These are phyloP conservation scores for Cygnus atratus DNA, from an alignment of 2,113 vertebrate species.

Conservation along the genomic window DNA sequence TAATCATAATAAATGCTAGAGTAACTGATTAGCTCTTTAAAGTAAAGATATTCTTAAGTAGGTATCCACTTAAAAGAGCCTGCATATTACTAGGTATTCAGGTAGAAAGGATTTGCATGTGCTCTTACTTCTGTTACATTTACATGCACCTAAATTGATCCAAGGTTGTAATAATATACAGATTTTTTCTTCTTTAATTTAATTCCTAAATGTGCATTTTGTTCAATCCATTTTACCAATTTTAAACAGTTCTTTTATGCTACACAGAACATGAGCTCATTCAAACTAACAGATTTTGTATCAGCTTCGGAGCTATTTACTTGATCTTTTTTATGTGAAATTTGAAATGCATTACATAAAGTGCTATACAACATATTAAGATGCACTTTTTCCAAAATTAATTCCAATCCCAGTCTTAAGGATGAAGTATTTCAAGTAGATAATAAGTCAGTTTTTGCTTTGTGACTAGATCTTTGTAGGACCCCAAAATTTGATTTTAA, in stretches of 20 bases:
- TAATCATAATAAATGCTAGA: not conserved
- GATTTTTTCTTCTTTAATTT: no score
- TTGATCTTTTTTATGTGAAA: not conserved
- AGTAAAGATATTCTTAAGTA: not conserved
- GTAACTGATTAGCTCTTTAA: not conserved
- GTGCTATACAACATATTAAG: not conserved
- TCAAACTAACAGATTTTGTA: not conserved
- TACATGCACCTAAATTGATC: not conserved
- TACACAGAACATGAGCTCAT: not conserved
- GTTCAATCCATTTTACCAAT: not conserved
- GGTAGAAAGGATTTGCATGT: not conserved
- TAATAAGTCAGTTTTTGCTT: not conserved
- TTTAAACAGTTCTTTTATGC: not conserved
- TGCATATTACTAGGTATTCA: not conserved
- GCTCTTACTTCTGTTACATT: not conserved
- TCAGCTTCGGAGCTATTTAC: not conserved
- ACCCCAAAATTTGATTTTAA: not conserved
- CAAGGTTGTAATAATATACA: not conserved
- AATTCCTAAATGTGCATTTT: not conserved
- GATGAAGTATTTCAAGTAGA: not conserved
- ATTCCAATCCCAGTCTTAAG: not conserved
- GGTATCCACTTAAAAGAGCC: not conserved
- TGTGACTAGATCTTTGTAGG: not conserved
- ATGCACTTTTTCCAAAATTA: not conserved
- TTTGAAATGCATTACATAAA: not conserved